Evolutionary conservation across 2,797 vertebrate genomes (phyloP), one percentile per base, ranked within the genome.

Genomic region (Crocidura indochinensis): DNA sequence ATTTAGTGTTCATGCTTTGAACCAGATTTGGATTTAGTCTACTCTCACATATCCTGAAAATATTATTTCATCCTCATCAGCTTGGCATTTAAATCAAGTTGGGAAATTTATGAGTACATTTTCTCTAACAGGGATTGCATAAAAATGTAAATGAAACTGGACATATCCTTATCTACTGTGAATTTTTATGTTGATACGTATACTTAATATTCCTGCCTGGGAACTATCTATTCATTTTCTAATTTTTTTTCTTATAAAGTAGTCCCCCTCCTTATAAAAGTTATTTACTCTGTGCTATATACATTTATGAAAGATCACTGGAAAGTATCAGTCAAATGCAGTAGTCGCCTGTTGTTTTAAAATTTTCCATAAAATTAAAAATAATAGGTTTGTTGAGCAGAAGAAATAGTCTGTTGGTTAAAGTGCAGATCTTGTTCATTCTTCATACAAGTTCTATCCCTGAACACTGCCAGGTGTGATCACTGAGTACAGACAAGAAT

Each of bases 141-240:
- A 60, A n/a, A 80, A 84, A 86, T 93, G 62, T 89, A 77, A 84
- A 65, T 67, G 67, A 87, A 93, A 78, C 17, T 62, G 71, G 75
- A n/a, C 78, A 49, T 74, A 82, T 62, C 19, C 38, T 84, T 77
- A 65, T 65, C 78, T 91, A 56, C 77, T 17, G 49, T 81, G 87
- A 73, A 78, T 74, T 91, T 88, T 24, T 77, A 51, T 83, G 44
- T 87, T 83, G 84, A 76, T 87, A 67, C 6, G 38, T 75, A 46
- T 0, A 15, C 26, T 60, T 60, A 60, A 60, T 91, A 38, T 38
- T 80, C 19, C 85, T 79, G 87, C 81, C 77, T 88, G 31, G 74
- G 19, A 94, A 65, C 77, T 84, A 77, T 90, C 38, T 38, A 38
- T 92, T 91, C 91, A 74, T 68, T 46, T 79, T 94, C 89, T 60